Evolutionary conservation across 2,797 vertebrate genomes (phyloP), one percentile per base, ranked within the genome.

Genomic region (Parambassis ranga): DNA sequence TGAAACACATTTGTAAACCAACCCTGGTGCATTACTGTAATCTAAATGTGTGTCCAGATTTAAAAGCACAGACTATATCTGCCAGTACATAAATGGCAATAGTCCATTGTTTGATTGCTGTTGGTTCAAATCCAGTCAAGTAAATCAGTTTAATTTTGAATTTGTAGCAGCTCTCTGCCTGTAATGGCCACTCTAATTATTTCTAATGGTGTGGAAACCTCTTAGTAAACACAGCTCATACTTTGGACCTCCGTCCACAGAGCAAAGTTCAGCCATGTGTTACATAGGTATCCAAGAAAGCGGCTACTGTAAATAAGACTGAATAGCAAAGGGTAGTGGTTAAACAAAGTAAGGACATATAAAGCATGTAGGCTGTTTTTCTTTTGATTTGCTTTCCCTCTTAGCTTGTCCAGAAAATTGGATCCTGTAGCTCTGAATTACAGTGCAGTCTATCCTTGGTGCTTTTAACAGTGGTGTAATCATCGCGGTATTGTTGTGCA

Each of bases 151-250:
- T 64, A 18, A 65, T 61, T 56, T n/a, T 50, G 51, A 46, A 58
- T 73, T 49, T 69, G 31, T 50, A 10, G 75, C 61, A 39, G 55
- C 67, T 49, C 56, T 59, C 24, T 32, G 39, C 41, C 53, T 33
- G 42, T 74, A 79, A 81, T 82, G 65, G 41, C 64, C 68, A 32
- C 48, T 44, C 60, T 75, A 72, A 75, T 84, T 76, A 74, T 77
- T 83, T 65, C 71, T 71, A 86, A 83, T 84, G 75, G 58, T 66
- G 67, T 68, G 82, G 70, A 87, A 85, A 81, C 47, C 42, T 75
- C 60, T 65, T 35, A 27, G 74, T 70, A 75, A 83, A 84, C 64
- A 63, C 49, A 36, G 13, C 66, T 79, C 42, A 70, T 73, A 66
- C 37, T 76, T 59, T 50, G 35, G 65, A 63, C 53, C 37, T 47